A percentile compares a stretch with the other conserved stretches of the same genome.
phyloP scores from a whole-genome alignment of 2,797 vertebrate species.

The Nothura maculosa region DNA sequence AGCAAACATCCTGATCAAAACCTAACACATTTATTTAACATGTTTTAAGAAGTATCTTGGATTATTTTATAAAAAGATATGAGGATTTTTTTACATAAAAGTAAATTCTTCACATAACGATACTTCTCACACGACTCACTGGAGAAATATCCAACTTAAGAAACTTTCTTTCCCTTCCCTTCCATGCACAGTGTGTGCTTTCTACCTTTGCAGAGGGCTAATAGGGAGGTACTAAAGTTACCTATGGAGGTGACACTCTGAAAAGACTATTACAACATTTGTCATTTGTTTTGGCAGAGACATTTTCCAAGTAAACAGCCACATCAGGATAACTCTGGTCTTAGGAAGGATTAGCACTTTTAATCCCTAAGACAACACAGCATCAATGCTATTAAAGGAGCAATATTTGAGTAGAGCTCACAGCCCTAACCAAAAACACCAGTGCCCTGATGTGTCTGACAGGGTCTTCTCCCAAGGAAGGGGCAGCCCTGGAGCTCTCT shows the following conservation, averaged over 20 bases:
- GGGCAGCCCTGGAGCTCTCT: background rate
- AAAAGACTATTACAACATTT: background rate
- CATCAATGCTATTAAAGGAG: background rate
- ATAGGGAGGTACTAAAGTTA: background rate
- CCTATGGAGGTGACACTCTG: background rate
- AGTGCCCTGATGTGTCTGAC: background rate
- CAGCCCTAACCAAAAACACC: background rate
- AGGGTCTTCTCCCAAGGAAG: background rate
- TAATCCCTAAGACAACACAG: background rate
- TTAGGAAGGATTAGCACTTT: no score
- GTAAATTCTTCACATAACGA: background rate
- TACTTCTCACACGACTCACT: rapidly evolving
- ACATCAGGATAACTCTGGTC: background rate
- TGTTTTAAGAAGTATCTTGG: background rate
- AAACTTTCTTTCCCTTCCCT: background rate
- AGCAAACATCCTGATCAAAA: background rate
- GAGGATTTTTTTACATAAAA: background rate
- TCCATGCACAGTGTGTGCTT: background rate
- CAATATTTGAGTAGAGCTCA: background rate
- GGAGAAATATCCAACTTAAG: background rate
- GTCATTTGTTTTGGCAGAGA: background rate
- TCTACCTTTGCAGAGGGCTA: background rate
- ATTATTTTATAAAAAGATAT: background rate
- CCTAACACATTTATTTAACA: background rate
- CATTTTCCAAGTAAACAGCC: background rate